phyloP scores from a whole-genome alignment of 2,113 vertebrate genomes.

The Muntiacus muntjak region DNA sequence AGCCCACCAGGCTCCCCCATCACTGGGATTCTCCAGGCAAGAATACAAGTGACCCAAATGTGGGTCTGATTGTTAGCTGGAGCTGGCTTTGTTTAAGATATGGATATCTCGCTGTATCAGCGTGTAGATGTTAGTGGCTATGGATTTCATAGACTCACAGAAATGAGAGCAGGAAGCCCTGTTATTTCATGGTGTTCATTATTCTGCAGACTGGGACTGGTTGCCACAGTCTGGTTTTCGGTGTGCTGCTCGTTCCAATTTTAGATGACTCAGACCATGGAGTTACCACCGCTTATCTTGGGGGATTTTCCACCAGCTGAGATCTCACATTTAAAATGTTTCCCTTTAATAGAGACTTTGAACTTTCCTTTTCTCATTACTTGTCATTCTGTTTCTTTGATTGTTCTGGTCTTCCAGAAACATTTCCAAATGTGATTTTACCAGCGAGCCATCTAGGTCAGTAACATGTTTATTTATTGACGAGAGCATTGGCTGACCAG shows the following conservation, averaged over 20 bases:
- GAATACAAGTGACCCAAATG: slow-evolving; percentile 53
- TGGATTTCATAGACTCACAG: slow-evolving; percentile 31
- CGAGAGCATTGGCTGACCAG: neutral
- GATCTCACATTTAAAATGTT: slow-evolving; percentile 36
- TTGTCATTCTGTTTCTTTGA: slow-evolving; percentile 7
- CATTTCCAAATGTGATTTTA: neutral
- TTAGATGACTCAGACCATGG: slow-evolving; percentile 61
- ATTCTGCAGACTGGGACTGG: slow-evolving; percentile 4
- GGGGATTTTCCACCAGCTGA: slow-evolving; percentile 47
- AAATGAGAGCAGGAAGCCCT: slow-evolving; percentile 61
- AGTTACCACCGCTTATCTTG: slow-evolving; percentile 62
- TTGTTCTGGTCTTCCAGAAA: neutral
- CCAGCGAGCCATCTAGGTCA: neutral
- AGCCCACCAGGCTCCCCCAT: no score
- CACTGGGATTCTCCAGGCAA: no score
- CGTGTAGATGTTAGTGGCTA: slow-evolving; percentile 52
- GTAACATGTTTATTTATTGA: neutral
- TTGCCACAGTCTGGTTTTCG: slow-evolving; percentile 65
- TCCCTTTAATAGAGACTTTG: slow-evolving; percentile 6
- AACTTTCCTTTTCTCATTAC: neutral
- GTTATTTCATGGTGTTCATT: slow-evolving; percentile 54
- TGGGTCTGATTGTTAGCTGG: slow-evolving; percentile 61
- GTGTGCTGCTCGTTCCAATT: slow-evolving; percentile 58
- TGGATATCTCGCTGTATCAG: slow-evolving; percentile 41
- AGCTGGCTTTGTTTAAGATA: slow-evolving; percentile 54